Base-by-base conservation (phyloP, 2,113 vertebrate genomes). In the Turnix velox region DNA sequence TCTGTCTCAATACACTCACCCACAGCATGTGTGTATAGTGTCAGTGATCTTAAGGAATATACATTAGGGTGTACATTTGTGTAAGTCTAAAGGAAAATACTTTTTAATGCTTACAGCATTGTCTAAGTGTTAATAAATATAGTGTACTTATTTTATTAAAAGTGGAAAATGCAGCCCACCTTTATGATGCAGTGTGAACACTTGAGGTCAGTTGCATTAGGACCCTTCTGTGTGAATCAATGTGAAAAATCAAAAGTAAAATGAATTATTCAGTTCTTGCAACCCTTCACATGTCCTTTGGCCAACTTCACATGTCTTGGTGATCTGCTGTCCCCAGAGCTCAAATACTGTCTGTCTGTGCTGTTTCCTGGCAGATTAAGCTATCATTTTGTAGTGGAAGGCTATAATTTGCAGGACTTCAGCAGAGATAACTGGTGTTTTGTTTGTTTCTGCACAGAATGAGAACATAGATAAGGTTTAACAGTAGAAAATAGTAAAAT, bases 311-410 rank as follows among this genome's bases (percentile, higher is more conserved):
- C 40, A 33, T 84, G 80, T 68, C 45, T 45, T 40, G 78, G 73
- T 5, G 45, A 92, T 25, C 52, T 75, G 1, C 51, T 67, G 2
- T 84, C 33, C 45, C 27, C 55, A 79, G 80, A 85, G 71, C 78
- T 93, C 55, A 80, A 65, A 83, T 39, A 19, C 39, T 65, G 28
- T 78, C 90, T 92, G 87, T 91, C 88, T 88, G 17, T 25, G 52
- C 46, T 69, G 58, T 55, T 94, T 91, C 80, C 66, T 95, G 91
- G 37, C 82, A 92, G 77, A 92, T 93, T 86, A 91, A 91, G 81
- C 17, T 89, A 75, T 84, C 88, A 43, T 92, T 92, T 95, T 4
- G 39, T 52, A 43, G 24, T 63, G 27, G 40, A 75, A 91, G 40
- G n/a, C 62, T 94, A 37, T 84, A 52, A 87, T 89, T 89, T 81